phyloP scores from a whole-genome alignment of 1,140 invertebrate species.

The Saccostrea cuccullata region DNA sequence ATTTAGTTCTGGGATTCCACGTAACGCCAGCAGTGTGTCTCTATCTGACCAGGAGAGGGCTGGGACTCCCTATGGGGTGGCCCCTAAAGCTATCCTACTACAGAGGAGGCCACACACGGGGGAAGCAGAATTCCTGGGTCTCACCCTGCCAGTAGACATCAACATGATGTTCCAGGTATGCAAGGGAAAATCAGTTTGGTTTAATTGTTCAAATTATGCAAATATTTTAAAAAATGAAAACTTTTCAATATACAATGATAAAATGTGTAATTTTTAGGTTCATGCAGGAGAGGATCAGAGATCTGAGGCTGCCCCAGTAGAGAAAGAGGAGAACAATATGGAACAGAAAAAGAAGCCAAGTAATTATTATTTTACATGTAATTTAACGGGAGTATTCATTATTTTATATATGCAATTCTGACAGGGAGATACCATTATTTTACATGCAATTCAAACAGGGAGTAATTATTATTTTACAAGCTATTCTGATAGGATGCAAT shows the following conservation, averaged over 20 bases:
- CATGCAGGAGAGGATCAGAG: conserved; percentile 74
- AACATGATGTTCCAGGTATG: conserved; percentile 77
- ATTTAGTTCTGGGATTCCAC: conserved; percentile 55
- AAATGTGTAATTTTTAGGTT: conserved; percentile 61
- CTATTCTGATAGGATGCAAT: no score
- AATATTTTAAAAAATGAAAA: no score
- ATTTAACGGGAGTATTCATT: no score
- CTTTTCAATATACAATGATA: no score
- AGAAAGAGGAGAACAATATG: neutral
- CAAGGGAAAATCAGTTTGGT: no score
- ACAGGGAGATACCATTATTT: no score
- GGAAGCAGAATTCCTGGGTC: conserved; percentile 85
- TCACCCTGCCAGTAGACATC: conserved; percentile 80
- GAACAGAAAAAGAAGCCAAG: conserved; percentile 13
- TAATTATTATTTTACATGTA: neutral
- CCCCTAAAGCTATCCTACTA: conserved; percentile 58
- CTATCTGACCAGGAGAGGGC: conserved; percentile 67
- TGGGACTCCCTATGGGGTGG: conserved; percentile 53
- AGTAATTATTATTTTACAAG: no score
- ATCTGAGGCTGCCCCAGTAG: conserved; percentile 41
- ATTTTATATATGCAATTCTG: no score
- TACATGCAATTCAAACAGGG: no score
- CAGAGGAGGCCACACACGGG: conserved; percentile 62
- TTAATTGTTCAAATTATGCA: no score
- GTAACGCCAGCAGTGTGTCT: conserved; percentile 70